Conservation (phyloP, 2,888 invertebrate genomes). For the Liodrosophila aerea region DNA sequence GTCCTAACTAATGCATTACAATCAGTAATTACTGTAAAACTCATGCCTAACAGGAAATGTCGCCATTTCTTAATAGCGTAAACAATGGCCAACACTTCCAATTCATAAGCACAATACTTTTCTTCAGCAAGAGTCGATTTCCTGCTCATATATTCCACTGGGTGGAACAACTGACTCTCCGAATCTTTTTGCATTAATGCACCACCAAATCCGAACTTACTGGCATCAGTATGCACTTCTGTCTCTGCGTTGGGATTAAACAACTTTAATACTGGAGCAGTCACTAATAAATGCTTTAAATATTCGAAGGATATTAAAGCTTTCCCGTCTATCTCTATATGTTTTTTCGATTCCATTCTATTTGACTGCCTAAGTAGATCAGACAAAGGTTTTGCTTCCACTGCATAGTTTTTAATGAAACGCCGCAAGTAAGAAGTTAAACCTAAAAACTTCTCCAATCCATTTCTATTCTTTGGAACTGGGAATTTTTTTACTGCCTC, state of each 20-base stretch:
- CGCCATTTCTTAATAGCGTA: not conserved
- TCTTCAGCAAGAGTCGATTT: constrained; percentile 46
- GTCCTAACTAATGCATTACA: not conserved
- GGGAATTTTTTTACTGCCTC: constrained; percentile 1
- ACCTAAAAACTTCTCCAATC: not conserved
- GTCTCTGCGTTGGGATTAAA: too few species aligned
- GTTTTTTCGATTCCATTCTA: too few species aligned
- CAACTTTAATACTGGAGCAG: not conserved
- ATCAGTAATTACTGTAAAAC: not conserved
- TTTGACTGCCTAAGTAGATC: constrained; percentile 20
- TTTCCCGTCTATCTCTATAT: not conserved
- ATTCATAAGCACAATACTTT: constrained; percentile 68
- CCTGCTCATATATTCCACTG: constrained; percentile 24
- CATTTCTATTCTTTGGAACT: not conserved
- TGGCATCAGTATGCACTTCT: too few species aligned
- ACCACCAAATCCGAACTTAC: constrained; percentile 32
- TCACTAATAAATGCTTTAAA: not conserved
- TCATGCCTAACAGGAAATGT: not conserved
- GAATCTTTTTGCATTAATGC: constrained; percentile 31
- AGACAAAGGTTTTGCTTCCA: constrained; percentile 11
- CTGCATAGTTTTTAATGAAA: constrained; percentile 3
- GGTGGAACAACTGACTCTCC: constrained; percentile 25
- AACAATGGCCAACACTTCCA: constrained; percentile 1
- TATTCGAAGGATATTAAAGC: not conserved
- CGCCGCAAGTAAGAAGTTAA: constrained; percentile 1